Evolutionary conservation across 1,140 invertebrate genomes (phyloP), one percentile per base, ranked within the genome.

Genomic region (Ptiloglossa arizonensis): DNA sequence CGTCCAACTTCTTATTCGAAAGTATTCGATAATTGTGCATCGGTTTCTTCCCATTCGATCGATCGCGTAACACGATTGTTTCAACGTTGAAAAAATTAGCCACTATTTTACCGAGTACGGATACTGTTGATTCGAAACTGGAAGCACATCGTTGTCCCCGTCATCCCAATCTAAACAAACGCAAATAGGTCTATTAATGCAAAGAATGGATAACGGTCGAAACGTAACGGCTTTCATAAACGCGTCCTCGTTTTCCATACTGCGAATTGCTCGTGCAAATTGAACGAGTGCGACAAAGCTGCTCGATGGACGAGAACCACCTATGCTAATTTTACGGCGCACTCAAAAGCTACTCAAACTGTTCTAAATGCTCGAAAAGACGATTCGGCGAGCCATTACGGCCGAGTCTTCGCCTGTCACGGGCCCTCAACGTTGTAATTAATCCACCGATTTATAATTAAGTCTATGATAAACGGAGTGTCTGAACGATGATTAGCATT

Each of bases 401-500:
- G 41, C 22, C 32, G 50, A 41, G 79, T 62, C 52, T 68, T 74
- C 50, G 66, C 56, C 64, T 73, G 83, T 85, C 83, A 64, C 22
- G 57, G 35, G 38, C 38, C 32, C 46, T 68, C 60, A 63, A 64
- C 57, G 60, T 70, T 85, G 71, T 80, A 81, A 84, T 85, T 84
- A 85, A 84, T 85, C 66, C 66, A 17, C 57, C 38, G 79, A 79
- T 85, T 56, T 80, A 81, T 85, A 85, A 85, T 85, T 85, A 85
- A 85, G 82, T 75, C 74, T 70, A 73, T 85, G 83, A 85, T 85
- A 85, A 85, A 85, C 83, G 83, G 59, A 64, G 66, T 81, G 72
- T 73, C 59, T 35, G 74, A 27, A 27, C 63, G 67, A 79, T 74
- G 83, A 86, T 86, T 86, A 79, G 83, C 77, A 79, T 85, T 64